Base-by-base conservation (phyloP, 2,888 invertebrate genomes). In the Platycnemis pennipes region DNA sequence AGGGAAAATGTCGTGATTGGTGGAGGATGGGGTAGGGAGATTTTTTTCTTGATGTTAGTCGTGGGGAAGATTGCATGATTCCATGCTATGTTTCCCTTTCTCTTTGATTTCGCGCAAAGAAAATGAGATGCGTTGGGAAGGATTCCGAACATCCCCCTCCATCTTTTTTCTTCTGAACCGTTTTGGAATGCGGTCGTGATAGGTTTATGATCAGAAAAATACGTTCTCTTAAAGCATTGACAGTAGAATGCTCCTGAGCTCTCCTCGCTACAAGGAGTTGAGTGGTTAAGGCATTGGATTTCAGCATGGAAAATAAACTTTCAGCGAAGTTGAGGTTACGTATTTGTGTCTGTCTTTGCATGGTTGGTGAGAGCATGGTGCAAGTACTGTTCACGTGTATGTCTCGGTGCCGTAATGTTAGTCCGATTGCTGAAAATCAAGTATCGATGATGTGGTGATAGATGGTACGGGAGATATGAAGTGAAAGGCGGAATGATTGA, bases 1-100 rank as follows among this genome's bases (percentile, higher is more conserved):
- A n/a, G 56, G 53, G 22, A 45, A 91, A 49, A n/a, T 42, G n/a
- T 49, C 56, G 22, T 56, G 49, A 91, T 91, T 91, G 49, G 31
- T 0, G 13, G 13, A 37, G 56, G 0, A 53, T 22, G 46, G 46
- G 8, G 31, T 31, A 37, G 46, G n/a, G n/a, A n/a, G n/a, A n/a
- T n/a, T n/a, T n/a, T n/a, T n/a, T n/a, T n/a, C n/a, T n/a, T n/a
- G n/a, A n/a, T n/a, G n/a, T n/a, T n/a, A n/a, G n/a, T n/a, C n/a
- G n/a, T n/a, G n/a, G n/a, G 77, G 4, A 77, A 37, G 2, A 37
- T 77, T 77, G 37, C 1, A 26, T 37, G 37, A 31, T 37, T 37
- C 77, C 11, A 77, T 37, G 37, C 31, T 77, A 4, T 13, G 37
- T n/a, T 8, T 37, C 77, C 13, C 31, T 16, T 31, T 16, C 37